Percentiles rank a stretch among this genome's conserved stretches.
Evolutionary conservation across 2,113 vertebrate species (phyloP).

Genomic region (Rafetus swinhoei): DNA sequence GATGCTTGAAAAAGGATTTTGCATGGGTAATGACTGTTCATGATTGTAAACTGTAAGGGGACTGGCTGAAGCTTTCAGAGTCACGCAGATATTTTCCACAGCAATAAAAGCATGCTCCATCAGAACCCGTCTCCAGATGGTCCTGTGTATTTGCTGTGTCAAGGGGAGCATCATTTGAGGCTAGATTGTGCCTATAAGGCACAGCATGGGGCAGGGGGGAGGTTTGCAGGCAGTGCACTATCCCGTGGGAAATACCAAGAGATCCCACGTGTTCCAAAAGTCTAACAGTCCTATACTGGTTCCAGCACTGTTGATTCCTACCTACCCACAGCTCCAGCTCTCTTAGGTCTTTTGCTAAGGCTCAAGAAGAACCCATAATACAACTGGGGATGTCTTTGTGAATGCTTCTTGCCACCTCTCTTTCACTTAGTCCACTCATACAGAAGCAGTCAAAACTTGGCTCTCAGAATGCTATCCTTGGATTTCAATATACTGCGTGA

Average conservation of each 20-base stretch:
- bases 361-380: not conserved
- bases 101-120: not conserved
- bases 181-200: not conserved
- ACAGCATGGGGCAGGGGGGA: not conserved
- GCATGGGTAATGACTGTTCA: slow-evolving; percentile 52
- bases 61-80: slow-evolving; percentile 46
- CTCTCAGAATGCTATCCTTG: not conserved
- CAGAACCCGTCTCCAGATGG: not conserved
- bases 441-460: not conserved
- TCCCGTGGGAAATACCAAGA: not conserved
- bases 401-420: not conserved
- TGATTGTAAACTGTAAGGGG: slow-evolving; percentile 51
- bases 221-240: not conserved
- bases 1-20: slow-evolving; percentile 39
- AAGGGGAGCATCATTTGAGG: not conserved
- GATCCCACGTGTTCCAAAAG: not conserved
- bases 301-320: not conserved
- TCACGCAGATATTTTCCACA: slow-evolving; percentile 4
- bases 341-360: not conserved
- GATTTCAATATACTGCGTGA: not conserved
- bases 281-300: not conserved
- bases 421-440: not conserved
- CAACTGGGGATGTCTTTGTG: not conserved
- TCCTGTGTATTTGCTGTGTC: rapidly evolving
- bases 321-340: not conserved